Percentiles rank a stretch among this genome's conserved stretches.
Conservation (phyloP, 2,888 invertebrate genomes). For the Chironomus tentans region DNA sequence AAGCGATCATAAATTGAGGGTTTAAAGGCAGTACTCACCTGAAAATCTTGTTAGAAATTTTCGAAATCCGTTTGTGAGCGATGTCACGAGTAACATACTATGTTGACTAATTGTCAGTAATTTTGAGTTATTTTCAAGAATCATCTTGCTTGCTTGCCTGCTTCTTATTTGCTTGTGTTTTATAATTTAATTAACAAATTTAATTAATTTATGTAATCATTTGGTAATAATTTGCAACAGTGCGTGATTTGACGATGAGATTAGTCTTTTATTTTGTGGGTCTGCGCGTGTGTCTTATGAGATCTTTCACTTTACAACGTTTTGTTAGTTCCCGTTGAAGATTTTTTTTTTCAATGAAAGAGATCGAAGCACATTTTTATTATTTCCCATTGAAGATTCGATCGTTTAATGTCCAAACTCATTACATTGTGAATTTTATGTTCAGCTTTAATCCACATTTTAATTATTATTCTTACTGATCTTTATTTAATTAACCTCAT, state of each 20-base stretch:
- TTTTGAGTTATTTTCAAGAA: neutral
- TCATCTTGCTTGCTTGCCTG: neutral
- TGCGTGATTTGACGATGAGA: neutral
- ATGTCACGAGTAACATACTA: neutral
- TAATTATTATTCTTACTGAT: no score
- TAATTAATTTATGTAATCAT: no score
- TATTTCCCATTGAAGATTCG: neutral
- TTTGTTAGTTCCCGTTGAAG: no score
- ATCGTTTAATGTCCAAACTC: neutral
- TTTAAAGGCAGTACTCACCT: neutral
- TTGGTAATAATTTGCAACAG: no score
- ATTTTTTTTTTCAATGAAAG: neutral
- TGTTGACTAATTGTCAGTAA: neutral
- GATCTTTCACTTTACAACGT: neutral
- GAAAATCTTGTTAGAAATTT: constrained; percentile 10
- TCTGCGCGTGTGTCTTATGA: neutral
- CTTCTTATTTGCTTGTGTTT: no score
- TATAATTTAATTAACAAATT: no score
- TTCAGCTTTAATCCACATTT: neutral
- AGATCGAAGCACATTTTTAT: neutral
- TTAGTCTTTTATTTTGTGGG: neutral
- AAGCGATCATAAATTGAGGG: neutral
- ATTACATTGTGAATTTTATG: neutral
- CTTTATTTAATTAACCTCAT: neutral
- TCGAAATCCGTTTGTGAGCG: neutral